phyloP scores from a whole-genome alignment of 2,797 vertebrate species.

The Lerista edwardsae region DNA sequence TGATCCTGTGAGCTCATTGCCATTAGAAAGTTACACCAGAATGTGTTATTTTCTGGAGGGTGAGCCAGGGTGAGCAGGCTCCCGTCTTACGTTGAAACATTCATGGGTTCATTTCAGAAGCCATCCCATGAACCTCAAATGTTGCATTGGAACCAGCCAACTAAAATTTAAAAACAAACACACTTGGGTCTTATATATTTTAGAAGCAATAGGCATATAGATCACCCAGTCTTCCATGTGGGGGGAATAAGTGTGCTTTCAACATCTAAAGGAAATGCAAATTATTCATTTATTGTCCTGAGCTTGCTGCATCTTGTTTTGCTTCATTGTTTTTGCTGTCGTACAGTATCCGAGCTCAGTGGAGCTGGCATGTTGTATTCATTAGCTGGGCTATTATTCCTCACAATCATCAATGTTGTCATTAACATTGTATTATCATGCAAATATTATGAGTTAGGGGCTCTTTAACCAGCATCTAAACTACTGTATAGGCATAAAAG shows the following conservation, averaged over 20 bases:
- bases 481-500: fast-evolving
- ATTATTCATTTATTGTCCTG: conserved; percentile 7
- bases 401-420: background rate
- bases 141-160: background rate
- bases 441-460: background rate
- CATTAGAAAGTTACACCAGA: background rate
- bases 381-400: background rate
- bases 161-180: no score
- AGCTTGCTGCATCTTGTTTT: background rate
- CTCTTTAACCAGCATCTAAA: background rate
- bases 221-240: background rate
- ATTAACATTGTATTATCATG: background rate
- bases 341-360: background rate
- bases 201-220: background rate
- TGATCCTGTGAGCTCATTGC: background rate
- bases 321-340: background rate
- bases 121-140: background rate
- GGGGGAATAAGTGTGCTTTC: background rate
- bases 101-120: background rate
- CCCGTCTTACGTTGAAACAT: background rate
- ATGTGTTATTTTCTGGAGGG: background rate
- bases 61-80: background rate
- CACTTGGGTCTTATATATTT: background rate
- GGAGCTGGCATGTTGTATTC: background rate
- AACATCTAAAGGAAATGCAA: conserved; percentile 5